phyloP scores from a whole-genome alignment of 2,888 invertebrate genomes.

The Mesoligia furuncula region DNA sequence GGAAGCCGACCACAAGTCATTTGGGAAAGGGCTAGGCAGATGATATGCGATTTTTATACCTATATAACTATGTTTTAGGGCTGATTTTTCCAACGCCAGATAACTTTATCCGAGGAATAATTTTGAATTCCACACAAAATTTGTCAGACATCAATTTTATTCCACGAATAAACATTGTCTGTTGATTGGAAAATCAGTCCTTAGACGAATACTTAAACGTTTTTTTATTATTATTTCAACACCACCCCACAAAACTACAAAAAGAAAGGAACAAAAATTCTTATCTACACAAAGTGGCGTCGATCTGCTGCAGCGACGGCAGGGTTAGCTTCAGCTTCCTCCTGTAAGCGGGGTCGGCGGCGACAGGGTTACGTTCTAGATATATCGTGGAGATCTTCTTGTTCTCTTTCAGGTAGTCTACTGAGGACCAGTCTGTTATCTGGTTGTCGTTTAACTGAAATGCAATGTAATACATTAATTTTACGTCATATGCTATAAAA shows the following conservation, averaged over 20 bases:
- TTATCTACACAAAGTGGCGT: slow-evolving; percentile 97
- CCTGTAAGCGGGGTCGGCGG: slow-evolving; percentile 95
- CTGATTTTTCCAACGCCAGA: too few relatives aligned
- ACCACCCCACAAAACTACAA: slow-evolving; percentile 52
- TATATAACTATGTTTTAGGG: too few relatives aligned
- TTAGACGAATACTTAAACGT: too few relatives aligned
- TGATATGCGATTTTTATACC: too few relatives aligned
- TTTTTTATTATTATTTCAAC: too few relatives aligned
- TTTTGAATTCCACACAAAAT: too few relatives aligned
- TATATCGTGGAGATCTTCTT: slow-evolving; percentile 95
- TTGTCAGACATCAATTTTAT: too few relatives aligned
- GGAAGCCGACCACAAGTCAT: neutral
- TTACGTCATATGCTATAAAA: neutral
- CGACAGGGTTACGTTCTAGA: slow-evolving; percentile 97
- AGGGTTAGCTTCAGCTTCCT: slow-evolving; percentile 96
- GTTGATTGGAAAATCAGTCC: too few relatives aligned
- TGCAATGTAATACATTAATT: slow-evolving; percentile 63
- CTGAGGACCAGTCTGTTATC: slow-evolving; percentile 95
- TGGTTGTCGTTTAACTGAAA: slow-evolving; percentile 97
- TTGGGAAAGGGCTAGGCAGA: neutral
- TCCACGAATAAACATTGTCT: too few relatives aligned
- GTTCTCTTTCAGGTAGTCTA: slow-evolving; percentile 93
- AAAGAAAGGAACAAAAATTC: slow-evolving; percentile 59
- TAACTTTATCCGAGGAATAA: too few relatives aligned
- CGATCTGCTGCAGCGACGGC: slow-evolving; percentile 97